Base-by-base conservation (phyloP, 2,797 vertebrate genomes). In the Leucoraja ocellata region DNA sequence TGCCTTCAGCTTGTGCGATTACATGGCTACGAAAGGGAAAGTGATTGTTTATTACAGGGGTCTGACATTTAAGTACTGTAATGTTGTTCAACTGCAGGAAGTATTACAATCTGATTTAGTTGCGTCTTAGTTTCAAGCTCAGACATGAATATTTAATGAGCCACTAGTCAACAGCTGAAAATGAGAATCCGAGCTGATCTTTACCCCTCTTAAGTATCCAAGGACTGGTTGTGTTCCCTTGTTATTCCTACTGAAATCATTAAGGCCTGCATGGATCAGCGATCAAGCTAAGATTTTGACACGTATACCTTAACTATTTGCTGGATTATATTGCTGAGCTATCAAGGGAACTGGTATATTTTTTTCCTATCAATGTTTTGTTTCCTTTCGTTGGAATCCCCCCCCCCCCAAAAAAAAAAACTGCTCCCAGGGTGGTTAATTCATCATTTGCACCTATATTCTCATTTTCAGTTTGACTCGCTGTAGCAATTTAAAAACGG, bases 371-470 rank as follows among this genome's bases (percentile, higher is more conserved):
- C 8, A 88, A n/a, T 7, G 11, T n/a, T 86, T 86, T 54, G 61
- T n/a, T 16, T 16, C n/a, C 21, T 32, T 36, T 65, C 21, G n/a
- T 78, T 68, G 23, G 65, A 18, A n/a, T 18, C 32, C 61, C 14
- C n/a, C 61, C 14, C 63, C 16, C 84, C 9, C 68, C 2, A 10
- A 46, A 21, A 21, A 18, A n/a, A 21, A 21, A 18, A n/a, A 83
- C 2, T 88, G 63, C 2, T 68, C 84, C 84, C 84, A 21, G 18
- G 84, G 14, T 88, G 68, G 36, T 88, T 88, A 88, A 68, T n/a
- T 88, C 84, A 68, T 21, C 84, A 32, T 16, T 68, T 68, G 84
- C 84, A 88, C 28, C 84, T 68, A n/a, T 68, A 68, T 36, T 88
- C 63, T 3, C n/a, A 68, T 36, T 88, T 86, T 86, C 63, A 28